phyloP scores from a whole-genome alignment of 2,797 vertebrate genomes.

The Acrocephalus scirpaceus region DNA sequence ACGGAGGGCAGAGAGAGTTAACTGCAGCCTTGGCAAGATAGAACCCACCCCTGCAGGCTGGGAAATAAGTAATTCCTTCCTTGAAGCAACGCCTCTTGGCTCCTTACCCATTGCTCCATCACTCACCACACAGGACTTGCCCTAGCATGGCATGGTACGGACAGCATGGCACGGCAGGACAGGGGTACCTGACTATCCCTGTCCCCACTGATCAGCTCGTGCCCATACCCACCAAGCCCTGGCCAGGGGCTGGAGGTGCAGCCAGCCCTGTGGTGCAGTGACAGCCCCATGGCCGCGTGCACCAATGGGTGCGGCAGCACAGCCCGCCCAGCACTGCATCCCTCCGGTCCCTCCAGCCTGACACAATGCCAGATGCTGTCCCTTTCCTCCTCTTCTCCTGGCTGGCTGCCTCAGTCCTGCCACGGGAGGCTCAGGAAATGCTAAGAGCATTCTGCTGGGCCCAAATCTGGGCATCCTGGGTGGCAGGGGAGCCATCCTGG shows the following conservation, averaged over 20 bases:
- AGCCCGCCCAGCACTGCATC: fast-evolving
- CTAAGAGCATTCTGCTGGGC: fast-evolving
- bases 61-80: conserved; percentile 60
- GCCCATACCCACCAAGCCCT: not conserved
- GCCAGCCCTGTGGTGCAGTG: not conserved
- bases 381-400: not conserved
- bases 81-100: conserved; percentile 46
- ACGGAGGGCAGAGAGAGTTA: not conserved
- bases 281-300: fast-evolving
- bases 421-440: fast-evolving
- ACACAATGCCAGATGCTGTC: fast-evolving
- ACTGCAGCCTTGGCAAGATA: not conserved
- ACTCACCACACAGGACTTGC: not conserved
- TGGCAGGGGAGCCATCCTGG: not conserved
- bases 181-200: not conserved
- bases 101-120: not conserved
- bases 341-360: fast-evolving
- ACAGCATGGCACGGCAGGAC: fast-evolving
- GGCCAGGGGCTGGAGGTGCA: not conserved
- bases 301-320: not conserved
- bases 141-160: not conserved
- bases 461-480: not conserved
- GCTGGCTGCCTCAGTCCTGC: not conserved
- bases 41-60: not conserved
- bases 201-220: fast-evolving